These are phyloP conservation scores for Ganaspis sp. DNA, from an alignment of 1,140 invertebrate genomes.

Conservation along the genomic window DNA sequence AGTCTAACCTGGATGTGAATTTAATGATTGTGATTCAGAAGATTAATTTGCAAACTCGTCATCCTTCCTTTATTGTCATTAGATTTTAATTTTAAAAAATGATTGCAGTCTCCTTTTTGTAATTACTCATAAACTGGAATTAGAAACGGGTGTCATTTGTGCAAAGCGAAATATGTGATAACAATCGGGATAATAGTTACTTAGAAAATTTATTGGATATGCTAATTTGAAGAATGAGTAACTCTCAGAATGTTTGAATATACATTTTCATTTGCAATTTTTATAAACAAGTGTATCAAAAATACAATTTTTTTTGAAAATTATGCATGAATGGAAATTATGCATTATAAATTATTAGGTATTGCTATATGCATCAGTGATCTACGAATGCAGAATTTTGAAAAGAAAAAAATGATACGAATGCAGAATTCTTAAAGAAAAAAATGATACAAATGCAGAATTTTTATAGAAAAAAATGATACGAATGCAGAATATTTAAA, in stretches of 20 bases:
- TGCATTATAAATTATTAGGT: too few species aligned
- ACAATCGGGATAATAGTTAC: background rate
- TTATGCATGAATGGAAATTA: too few species aligned
- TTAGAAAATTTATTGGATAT: background rate
- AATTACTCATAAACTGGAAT: background rate
- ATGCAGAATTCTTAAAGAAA: too few species aligned
- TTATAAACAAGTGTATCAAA: too few species aligned
- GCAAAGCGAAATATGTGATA: background rate
- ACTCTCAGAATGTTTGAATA: background rate
- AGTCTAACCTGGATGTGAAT: background rate
- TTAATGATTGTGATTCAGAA: background rate
- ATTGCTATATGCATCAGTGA: too few species aligned
- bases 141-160: background rate
- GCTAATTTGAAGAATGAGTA: background rate
- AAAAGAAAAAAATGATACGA: too few species aligned
- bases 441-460: too few species aligned
- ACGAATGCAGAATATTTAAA: too few species aligned
- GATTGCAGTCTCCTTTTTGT: background rate
- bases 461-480: too few species aligned
- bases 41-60: constrained; percentile 6
- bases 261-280: background rate
- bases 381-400: too few species aligned
- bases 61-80: background rate
- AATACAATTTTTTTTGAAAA: too few species aligned
- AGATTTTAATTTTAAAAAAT: background rate